Conservation (phyloP, 37 sponge, comb jelly and placozoan genomes). For the Ephydatia muelleri region DNA sequence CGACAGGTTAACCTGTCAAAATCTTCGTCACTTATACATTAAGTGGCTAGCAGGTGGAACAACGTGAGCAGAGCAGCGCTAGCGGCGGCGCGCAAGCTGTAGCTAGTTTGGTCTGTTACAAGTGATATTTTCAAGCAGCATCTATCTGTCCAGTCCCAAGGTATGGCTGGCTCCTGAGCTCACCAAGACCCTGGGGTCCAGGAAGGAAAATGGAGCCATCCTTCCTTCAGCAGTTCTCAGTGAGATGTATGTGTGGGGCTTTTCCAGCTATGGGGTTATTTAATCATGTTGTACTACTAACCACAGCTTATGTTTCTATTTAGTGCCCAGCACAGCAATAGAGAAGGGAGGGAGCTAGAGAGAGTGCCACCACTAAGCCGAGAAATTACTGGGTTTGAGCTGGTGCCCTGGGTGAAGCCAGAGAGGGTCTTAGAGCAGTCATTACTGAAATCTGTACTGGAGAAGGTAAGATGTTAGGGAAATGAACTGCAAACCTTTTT, state of each 20-base stretch:
- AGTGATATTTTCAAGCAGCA: not conserved
- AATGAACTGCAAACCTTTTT: no score
- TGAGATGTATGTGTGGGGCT: not conserved
- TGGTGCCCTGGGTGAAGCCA: not conserved
- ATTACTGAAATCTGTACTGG: not conserved
- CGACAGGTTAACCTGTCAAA: no score
- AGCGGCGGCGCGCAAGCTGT: no score
- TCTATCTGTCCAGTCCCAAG: not conserved
- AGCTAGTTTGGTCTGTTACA: no score
- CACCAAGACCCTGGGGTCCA: not conserved
- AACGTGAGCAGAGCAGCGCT: no score
- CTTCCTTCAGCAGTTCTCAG: not conserved
- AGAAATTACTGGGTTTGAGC: not conserved
- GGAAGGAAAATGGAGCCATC: not conserved
- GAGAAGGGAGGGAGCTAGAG: not conserved
- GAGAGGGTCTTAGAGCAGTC: not conserved
- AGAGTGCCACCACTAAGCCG: not conserved
- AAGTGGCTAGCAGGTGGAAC: no score
- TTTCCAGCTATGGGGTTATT: not conserved
- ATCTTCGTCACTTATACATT: no score
- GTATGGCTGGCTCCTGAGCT: not conserved
- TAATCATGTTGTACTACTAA: not conserved
- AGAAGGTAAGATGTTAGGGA: not conserved
- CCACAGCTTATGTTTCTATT: not conserved
- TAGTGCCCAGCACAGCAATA: not conserved